Evolutionary conservation across 2,888 invertebrate genomes (phyloP).

Genomic region (Gnatocerus cornutus): DNA sequence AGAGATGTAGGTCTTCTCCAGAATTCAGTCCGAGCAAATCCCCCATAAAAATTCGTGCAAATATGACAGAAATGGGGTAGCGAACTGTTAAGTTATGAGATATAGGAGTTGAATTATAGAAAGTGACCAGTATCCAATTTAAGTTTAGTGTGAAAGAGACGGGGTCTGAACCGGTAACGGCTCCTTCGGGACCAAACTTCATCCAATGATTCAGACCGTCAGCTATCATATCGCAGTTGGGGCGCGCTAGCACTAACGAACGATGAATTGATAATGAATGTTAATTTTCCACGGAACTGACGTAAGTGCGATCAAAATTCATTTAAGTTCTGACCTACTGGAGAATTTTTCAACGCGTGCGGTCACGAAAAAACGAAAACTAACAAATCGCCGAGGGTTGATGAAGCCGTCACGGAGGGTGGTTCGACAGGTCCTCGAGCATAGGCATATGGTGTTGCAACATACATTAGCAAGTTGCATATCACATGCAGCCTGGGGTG

Average conservation of each 20-base stretch:
- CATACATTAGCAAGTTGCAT: constrained; percentile 69
- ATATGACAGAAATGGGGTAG: constrained; percentile 53
- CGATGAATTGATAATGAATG: constrained; percentile 68
- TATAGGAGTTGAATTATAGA: constrained; percentile 72
- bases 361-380: constrained; percentile 52
- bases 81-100: constrained; percentile 65
- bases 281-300: constrained; percentile 66
- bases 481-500: constrained; percentile 63
- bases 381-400: constrained; percentile 56
- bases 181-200: constrained; percentile 68
- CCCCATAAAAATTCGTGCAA: constrained; percentile 49
- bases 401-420: constrained; percentile 63
- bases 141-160: constrained; percentile 71
- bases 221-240: constrained; percentile 67
- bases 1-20: constrained; percentile 32
- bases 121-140: constrained; percentile 72
- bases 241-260: constrained; percentile 54
- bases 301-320: constrained; percentile 65
- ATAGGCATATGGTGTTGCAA: constrained; percentile 69
- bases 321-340: constrained; percentile 55
- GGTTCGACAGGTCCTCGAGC: constrained; percentile 67
- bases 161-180: constrained; percentile 69
- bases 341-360: constrained; percentile 9
- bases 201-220: constrained; percentile 70
- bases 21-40: constrained; percentile 47